These are phyloP conservation scores for Atta colombica DNA, from an alignment of 1,140 invertebrate species.

Conservation along the genomic window DNA sequence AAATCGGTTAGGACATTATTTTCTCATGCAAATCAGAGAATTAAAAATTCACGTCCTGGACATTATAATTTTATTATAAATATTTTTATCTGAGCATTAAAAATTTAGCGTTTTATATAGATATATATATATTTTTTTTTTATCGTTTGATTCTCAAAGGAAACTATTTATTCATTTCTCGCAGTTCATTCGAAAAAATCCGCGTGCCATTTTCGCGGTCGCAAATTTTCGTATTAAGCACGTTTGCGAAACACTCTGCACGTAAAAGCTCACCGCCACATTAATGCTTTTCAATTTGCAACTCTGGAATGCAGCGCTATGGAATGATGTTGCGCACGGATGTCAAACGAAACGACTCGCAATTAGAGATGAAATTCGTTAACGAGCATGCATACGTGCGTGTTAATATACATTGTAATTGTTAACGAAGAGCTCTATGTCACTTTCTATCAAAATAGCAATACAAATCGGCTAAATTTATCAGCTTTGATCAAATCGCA, in stretches of 20 bases:
- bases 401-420: constrained; percentile 56
- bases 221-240: constrained; percentile 22
- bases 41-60: background rate
- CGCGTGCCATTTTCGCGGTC: constrained; percentile 24
- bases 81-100: too few species aligned
- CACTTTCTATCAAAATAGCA: constrained; percentile 18
- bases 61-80: too few species aligned
- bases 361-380: constrained; percentile 57
- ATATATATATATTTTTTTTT: background rate
- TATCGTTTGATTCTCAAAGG: background rate
- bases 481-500: constrained; percentile 22
- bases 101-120: too few species aligned
- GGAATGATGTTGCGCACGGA: constrained; percentile 27
- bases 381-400: constrained; percentile 30
- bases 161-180: constrained; percentile 1
- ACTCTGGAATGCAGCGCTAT: constrained; percentile 33
- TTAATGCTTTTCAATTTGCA: constrained; percentile 62
- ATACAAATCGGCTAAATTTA: constrained; percentile 28
- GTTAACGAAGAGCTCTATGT: constrained; percentile 44
- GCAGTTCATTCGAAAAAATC: constrained; percentile 19
- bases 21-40: background rate
- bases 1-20: background rate
- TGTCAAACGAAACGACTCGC: constrained; percentile 33
- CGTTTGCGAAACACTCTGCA: background rate
- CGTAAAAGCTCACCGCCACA: constrained; percentile 45